Conservation (phyloP, 2,888 invertebrate species). For the Coelopa pilipes region DNA sequence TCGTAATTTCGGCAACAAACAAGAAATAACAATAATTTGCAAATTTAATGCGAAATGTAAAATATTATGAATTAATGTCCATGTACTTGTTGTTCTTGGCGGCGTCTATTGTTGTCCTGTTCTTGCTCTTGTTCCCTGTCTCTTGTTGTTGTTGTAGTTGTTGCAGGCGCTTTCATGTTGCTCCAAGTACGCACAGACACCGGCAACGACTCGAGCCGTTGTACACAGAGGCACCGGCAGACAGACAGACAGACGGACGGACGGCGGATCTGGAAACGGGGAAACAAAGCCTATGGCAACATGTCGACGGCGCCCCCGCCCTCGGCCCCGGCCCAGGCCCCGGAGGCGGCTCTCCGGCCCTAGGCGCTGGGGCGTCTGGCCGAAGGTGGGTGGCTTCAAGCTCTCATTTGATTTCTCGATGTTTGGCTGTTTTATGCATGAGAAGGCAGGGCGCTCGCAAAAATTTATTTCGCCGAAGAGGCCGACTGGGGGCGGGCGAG, state of each 20-base stretch:
- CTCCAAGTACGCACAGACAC: not conserved
- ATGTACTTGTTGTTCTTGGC: constrained; percentile 14
- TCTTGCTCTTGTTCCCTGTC: too few relatives aligned
- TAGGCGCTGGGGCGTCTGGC: not conserved
- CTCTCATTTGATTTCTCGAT: constrained; percentile 39
- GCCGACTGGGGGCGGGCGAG: not conserved
- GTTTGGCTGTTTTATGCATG: constrained; percentile 53
- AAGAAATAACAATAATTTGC: constrained; percentile 40
- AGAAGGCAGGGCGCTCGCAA: constrained; percentile 55
- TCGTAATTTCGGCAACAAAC: constrained; percentile 14
- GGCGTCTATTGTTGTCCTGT: too few relatives aligned
- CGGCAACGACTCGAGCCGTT: not conserved
- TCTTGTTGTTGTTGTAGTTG: not conserved
- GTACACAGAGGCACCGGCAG: not conserved
- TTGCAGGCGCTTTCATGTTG: too few relatives aligned
- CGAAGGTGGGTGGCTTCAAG: not conserved
- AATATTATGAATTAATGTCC: constrained; percentile 26
- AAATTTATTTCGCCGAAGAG: constrained; percentile 50
- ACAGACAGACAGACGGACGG: not conserved
- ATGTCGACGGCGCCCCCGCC: too few relatives aligned
- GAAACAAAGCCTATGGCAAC: constrained; percentile 1
- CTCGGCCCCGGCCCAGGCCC: too few relatives aligned
- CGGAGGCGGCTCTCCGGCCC: not conserved
- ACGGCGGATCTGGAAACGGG: not conserved
- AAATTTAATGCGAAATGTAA: constrained; percentile 43